Evolutionary conservation across 2,888 invertebrate species (phyloP).

Genomic region (Agonopterix arenella): DNA sequence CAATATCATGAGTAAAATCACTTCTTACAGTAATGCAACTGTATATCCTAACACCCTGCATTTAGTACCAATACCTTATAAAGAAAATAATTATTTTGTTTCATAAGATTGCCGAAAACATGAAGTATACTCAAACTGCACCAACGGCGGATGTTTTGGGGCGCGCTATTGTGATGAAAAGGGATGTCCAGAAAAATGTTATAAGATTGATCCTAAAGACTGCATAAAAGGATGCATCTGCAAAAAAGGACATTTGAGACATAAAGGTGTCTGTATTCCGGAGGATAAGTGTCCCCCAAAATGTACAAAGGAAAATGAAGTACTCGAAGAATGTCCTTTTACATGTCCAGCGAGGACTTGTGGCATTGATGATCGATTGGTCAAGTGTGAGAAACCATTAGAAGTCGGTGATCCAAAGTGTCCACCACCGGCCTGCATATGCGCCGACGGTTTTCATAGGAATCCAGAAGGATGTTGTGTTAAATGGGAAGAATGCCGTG

Average conservation of each 20-base stretch:
- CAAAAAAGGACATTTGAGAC: slow-evolving; percentile 6
- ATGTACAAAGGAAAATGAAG: background rate
- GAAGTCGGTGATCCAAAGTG: slow-evolving; percentile 1
- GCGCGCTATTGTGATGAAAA: slow-evolving; percentile 8
- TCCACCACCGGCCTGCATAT: slow-evolving; percentile 5
- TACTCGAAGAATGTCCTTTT: background rate
- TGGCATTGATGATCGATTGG: background rate
- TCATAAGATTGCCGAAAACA: background rate
- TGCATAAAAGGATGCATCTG: slow-evolving; percentile 13
- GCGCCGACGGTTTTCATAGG: slow-evolving; percentile 7
- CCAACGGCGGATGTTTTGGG: slow-evolving; percentile 19
- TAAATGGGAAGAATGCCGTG: slow-evolving; percentile 3
- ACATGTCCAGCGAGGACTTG: slow-evolving; percentile 2
- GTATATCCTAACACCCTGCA: no score
- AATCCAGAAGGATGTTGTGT: background rate
- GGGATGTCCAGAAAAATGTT: slow-evolving; percentile 9
- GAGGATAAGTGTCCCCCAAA: background rate
- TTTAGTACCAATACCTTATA: no score
- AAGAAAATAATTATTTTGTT: no score
- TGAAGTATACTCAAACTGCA: slow-evolving; percentile 17
- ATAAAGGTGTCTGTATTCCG: slow-evolving; percentile 10
- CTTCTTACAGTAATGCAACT: no score
- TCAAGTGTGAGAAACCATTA: slow-evolving; percentile 6
- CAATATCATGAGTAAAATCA: no score
- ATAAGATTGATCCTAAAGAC: slow-evolving; percentile 8